Base-by-base conservation (phyloP, 2,888 invertebrate genomes). In the Lissocephala sabroskyi region DNA sequence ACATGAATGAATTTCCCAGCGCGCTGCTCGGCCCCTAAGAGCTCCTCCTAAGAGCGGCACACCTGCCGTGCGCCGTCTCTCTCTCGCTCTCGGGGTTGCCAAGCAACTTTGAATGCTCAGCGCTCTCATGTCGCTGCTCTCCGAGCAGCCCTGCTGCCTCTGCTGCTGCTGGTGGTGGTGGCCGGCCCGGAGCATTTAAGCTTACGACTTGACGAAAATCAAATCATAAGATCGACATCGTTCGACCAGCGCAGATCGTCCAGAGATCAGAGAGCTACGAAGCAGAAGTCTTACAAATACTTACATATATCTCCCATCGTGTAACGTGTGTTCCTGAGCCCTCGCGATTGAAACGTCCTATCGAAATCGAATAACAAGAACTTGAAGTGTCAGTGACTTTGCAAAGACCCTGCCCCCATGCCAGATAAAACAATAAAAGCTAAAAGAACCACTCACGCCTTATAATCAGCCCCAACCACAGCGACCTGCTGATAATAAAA, bases 191-290 rank as follows among this genome's bases (percentile, higher is more conserved):
- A 77, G 77, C 66, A 81, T 80, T 81, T 80, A 82, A 84, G 79
- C 83, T 83, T 81, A 73, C 79, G 83, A 77, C 79, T 74, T 71
- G 63, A 45, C 68, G 78, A 79, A 81, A 76, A 81, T 80, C 80
- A 78, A 77, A 75, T 83, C 84, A 84, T 80, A 83, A 79, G 79
- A 81, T 80, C 84, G 79, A 79, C 82, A 82, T 78, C 82, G 76
- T 77, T 84, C 82, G 80, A 79, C 68, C 67, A 78, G 80, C 71
- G 59, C 70, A 81, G 79, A 82, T 77, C 77, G 60, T 35, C 48
- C 41, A 37, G 42, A 14, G 42, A 39, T 30, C 41, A 33, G 11
- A 41, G 18, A 29, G 2, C 10, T 39, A 3, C 3, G 23, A 23
- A 7, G 3, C 3, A 17, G 18, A 18, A 17, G n/a, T 14, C 37